These are phyloP conservation scores for Ispidina lecontei DNA, from an alignment of 2,797 vertebrate species.

Conservation along the genomic window DNA sequence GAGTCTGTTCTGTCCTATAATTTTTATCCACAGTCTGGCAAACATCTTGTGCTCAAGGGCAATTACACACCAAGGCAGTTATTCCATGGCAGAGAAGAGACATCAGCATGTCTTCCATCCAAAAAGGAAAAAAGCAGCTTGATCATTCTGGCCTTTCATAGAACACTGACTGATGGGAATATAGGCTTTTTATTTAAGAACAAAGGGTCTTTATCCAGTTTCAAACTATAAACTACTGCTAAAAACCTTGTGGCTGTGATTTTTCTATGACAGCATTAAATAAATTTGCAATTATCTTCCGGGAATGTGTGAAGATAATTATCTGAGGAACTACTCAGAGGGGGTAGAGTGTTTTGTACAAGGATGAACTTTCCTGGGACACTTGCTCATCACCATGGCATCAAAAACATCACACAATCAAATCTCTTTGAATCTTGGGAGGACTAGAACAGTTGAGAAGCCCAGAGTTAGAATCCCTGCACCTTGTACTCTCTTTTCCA, in stretches of 20 bases:
- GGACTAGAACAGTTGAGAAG: background rate
- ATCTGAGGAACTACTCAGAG: slow-evolving; percentile 27
- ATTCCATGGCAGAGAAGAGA: background rate
- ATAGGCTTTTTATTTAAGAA: slow-evolving; percentile 37
- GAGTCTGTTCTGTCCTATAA: background rate
- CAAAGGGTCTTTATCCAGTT: slow-evolving; percentile 42
- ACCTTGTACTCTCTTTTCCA: background rate
- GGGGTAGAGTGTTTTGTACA: background rate
- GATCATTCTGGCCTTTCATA: slow-evolving; percentile 35
- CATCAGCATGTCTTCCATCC: background rate
- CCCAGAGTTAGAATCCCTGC: background rate
- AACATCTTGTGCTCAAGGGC: background rate
- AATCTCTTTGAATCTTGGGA: background rate
- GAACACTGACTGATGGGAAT: slow-evolving; percentile 13
- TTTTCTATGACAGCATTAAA: slow-evolving; percentile 48
- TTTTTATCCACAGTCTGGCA: background rate
- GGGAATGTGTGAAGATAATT: slow-evolving; percentile 48
- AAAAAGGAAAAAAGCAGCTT: slow-evolving; percentile 18
- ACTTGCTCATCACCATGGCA: slow-evolving; percentile 29
- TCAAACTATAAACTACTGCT: background rate
- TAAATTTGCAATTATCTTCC: slow-evolving; percentile 57
- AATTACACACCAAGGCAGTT: background rate
- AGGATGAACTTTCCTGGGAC: slow-evolving; percentile 21
- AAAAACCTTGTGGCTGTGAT: background rate
- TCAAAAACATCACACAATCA: slow-evolving; percentile 3